Evolutionary conservation across 1,140 invertebrate species (phyloP).

Genomic region (Oreohelix idahoensis): DNA sequence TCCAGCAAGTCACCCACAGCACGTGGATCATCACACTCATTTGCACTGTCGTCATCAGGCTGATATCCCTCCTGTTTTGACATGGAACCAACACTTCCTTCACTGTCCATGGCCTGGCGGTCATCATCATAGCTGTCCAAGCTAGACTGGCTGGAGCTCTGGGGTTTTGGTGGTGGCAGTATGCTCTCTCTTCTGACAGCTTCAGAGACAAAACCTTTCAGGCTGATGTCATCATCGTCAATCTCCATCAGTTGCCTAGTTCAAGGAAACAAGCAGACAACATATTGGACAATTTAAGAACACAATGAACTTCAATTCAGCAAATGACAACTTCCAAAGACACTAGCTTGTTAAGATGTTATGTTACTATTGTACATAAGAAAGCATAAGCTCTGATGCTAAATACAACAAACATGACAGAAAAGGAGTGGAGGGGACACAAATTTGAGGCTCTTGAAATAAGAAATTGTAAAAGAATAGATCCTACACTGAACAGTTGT

Average conservation of each 20-base stretch:
- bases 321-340: too few relatives aligned
- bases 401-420: too few relatives aligned
- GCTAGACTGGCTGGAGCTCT: slow-evolving; percentile 45
- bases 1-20: slow-evolving; percentile 70
- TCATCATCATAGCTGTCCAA: slow-evolving; percentile 45
- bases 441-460: too few relatives aligned
- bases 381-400: too few relatives aligned
- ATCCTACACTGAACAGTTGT: too few relatives aligned
- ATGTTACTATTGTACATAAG: too few relatives aligned
- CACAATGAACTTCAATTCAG: too few relatives aligned
- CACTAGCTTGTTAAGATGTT: too few relatives aligned
- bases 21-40: slow-evolving; percentile 52
- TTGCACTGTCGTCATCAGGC: slow-evolving; percentile 38
- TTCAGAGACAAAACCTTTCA: slow-evolving; percentile 66
- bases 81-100: background rate
- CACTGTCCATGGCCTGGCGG: slow-evolving; percentile 35
- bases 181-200: slow-evolving; percentile 62
- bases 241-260: background rate
- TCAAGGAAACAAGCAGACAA: background rate
- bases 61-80: slow-evolving; percentile 32
- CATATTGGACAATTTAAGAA: background rate
- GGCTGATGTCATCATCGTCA: slow-evolving; percentile 65
- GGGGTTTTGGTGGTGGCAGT: slow-evolving; percentile 40
- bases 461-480: too few relatives aligned
- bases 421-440: too few relatives aligned